Evolutionary conservation across 2,113 vertebrate genomes (phyloP).

Genomic region (Lophura nycthemera): DNA sequence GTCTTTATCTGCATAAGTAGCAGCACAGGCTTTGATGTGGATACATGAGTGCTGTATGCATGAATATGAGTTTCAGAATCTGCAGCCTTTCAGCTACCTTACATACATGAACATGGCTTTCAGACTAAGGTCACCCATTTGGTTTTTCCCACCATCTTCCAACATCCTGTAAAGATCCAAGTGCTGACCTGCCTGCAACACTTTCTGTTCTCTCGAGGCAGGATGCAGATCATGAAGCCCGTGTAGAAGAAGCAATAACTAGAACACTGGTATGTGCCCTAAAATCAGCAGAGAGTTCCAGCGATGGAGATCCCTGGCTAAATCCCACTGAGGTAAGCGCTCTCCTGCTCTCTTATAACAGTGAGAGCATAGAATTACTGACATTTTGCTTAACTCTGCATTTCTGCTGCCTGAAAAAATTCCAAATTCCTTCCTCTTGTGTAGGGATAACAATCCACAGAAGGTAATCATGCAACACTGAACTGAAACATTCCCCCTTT

Average conservation of each 20-base stretch:
- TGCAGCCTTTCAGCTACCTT: not conserved
- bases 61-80: not conserved
- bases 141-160: not conserved
- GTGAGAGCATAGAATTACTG: slow-evolving; percentile 23
- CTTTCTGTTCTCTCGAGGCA: slow-evolving; percentile 57
- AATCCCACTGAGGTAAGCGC: slow-evolving; percentile 93
- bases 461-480: not conserved
- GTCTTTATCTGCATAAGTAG: not conserved
- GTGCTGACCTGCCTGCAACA: not conserved
- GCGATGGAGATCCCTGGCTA: slow-evolving; percentile 84
- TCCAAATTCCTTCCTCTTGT: not conserved
- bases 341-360: not conserved
- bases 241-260: slow-evolving; percentile 91
- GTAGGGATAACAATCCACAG: not conserved
- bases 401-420: not conserved
- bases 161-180: not conserved
- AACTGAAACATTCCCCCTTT: not conserved
- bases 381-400: slow-evolving; percentile 35
- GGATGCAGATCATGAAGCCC: slow-evolving; percentile 88
- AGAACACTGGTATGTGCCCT: slow-evolving; percentile 87
- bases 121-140: not conserved
- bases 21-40: no score
- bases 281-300: slow-evolving; percentile 80
- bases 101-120: not conserved
- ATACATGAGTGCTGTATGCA: no score